Evolutionary conservation across 1,140 invertebrate genomes (phyloP), one percentile per base, ranked within the genome.

Genomic region (Magallana gigas): DNA sequence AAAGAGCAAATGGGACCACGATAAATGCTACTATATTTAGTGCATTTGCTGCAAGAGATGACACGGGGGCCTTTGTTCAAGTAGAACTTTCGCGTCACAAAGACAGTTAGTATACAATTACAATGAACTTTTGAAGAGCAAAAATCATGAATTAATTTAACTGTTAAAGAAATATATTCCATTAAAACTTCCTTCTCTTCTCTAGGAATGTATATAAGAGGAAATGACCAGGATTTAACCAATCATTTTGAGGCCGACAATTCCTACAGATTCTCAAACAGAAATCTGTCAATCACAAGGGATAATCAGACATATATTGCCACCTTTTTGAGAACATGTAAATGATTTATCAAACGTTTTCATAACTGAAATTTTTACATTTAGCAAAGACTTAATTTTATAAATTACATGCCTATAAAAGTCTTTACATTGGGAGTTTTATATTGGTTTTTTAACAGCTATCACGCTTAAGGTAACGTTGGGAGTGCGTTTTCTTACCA

Each of bases 31-130:
- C 88, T 4, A 80, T 90, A n/a, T 90, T 91, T 83, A 88, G 57
- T 58, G 90, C 85, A 0, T 85, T 91, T 62, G 90, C 88, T 36
- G 89, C 85, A 16, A 89, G 84, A 84, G 87, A 89, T 68, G 84
- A 85, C 14, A 76, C 36, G 14, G 85, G 80, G 7, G 23, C 57
- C 9, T 71, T 58, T 6, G 48, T 89, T 8, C 85, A 87, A 56
- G 82, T 89, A n/a, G 64, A 89, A 81, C 62, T 89, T 9, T 87
- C 86, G 3, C 11, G 56, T 9, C 48, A 83, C 29, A 87, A 76
- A 84, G 57, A 68, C 14, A 68, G 86, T 87, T 12, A 84, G 86
- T 84, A 18, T 62, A 84, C 7, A 76, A 29, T 76, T 1, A 29
- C n/a, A 62, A 62, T 62, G 1, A 48, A 48, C 0, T 48, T 48